Conservation (phyloP, 2,113 vertebrate genomes). For the Muntiacus reevesi region DNA sequence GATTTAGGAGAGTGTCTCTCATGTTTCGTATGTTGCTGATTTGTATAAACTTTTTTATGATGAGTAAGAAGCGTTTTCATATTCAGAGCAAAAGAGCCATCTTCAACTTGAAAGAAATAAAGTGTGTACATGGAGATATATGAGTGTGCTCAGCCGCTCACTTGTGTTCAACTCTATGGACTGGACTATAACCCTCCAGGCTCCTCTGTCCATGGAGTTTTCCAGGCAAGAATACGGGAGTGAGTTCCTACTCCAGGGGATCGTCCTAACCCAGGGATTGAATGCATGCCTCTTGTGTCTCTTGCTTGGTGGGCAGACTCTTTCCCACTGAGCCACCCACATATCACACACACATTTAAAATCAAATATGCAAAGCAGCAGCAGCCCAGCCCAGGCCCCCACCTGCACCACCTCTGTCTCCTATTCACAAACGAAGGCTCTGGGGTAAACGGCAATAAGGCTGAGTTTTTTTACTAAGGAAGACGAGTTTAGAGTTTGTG, state of each 20-base stretch:
- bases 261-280: neutral
- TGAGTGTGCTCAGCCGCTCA: neutral
- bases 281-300: neutral
- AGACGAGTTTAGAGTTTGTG: neutral
- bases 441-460: neutral
- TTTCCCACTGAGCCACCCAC: neutral
- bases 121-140: neutral
- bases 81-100: neutral
- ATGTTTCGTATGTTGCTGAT: neutral
- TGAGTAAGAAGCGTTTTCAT: conserved; percentile 1
- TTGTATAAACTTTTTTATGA: neutral
- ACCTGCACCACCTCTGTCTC: neutral
- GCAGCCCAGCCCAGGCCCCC: rapidly evolving
- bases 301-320: neutral
- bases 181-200: neutral
- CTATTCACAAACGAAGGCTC: neutral
- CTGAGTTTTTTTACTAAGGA: neutral
- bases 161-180: neutral
- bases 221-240: neutral
- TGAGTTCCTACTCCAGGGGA: neutral
- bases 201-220: neutral
- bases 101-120: conserved; percentile 8
- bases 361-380: neutral
- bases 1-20: neutral
- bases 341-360: neutral